Conservation (phyloP, 2,888 invertebrate genomes). For the Epistrophella euchroma region DNA sequence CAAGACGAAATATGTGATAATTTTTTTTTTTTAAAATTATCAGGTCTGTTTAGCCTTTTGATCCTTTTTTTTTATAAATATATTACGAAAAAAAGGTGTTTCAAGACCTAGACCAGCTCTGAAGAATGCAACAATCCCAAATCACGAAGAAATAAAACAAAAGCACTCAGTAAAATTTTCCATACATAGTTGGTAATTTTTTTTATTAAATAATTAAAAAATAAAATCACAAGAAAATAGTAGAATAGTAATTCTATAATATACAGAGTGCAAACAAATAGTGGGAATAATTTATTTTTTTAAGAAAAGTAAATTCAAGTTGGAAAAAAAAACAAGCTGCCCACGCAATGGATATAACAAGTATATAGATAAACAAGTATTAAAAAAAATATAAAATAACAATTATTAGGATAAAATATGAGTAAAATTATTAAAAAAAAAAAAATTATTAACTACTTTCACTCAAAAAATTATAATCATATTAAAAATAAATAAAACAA, state of each 20-base stretch:
- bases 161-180: neutral
- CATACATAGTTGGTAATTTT: neutral
- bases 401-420: neutral
- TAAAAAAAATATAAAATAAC: neutral
- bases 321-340: conserved; percentile 15
- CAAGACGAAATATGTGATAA: too few species aligned
- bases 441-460: conserved; percentile 15
- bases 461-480: conserved; percentile 13
- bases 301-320: conserved; percentile 4
- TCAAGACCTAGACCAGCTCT: too few species aligned
- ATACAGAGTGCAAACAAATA: neutral
- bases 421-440: neutral
- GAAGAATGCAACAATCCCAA: neutral
- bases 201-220: conserved; percentile 37
- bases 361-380: conserved; percentile 3
- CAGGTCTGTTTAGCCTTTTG: too few species aligned
- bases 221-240: conserved; percentile 74
- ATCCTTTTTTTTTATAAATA: too few species aligned
- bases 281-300: conserved; percentile 11
- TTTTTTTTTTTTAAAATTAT: too few species aligned
- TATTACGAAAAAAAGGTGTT: too few species aligned
- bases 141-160: neutral
- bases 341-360: conserved; percentile 31
- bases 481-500: conserved; percentile 1
- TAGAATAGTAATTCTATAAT: conserved; percentile 9